Percentiles rank a stretch among this genome's conserved stretches.
Conservation (phyloP, 1,140 invertebrate genomes). For the Elysia chlorotica region DNA sequence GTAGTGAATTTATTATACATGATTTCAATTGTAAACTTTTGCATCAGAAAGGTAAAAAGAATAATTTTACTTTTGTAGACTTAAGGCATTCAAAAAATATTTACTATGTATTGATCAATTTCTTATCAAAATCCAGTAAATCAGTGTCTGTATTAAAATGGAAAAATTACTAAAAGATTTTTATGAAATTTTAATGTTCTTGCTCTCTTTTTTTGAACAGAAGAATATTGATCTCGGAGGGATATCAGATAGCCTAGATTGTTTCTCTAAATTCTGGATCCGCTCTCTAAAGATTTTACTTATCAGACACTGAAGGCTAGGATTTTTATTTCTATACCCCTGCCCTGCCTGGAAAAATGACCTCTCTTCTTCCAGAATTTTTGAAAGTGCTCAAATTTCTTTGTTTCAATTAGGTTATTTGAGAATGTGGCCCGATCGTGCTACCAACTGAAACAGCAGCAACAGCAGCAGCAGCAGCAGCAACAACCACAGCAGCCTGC, state of each 20-base stretch:
- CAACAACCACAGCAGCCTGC: slow-evolving; percentile 37
- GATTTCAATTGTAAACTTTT: too few species aligned
- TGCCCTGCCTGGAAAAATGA: not conserved
- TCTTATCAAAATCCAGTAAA: too few species aligned
- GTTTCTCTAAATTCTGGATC: not conserved
- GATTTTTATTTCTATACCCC: not conserved
- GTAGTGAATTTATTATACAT: too few species aligned
- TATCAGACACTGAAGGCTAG: not conserved
- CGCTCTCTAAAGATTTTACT: not conserved
- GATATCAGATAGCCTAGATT: not conserved
- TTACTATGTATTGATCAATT: too few species aligned
- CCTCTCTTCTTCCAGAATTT: not conserved
- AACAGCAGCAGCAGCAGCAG: slow-evolving; percentile 29
- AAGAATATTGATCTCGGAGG: too few species aligned
- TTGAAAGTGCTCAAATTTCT: not conserved
- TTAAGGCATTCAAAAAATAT: too few species aligned
- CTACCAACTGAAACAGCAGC: slow-evolving; percentile 65
- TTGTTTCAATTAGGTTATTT: slow-evolving; percentile 73
- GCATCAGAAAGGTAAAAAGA: too few species aligned
- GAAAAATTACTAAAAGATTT: too few species aligned
- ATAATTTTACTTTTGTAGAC: too few species aligned
- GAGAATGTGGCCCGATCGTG: slow-evolving; percentile 93
- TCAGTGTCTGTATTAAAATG: too few species aligned
- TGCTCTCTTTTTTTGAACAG: too few species aligned
- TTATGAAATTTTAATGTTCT: too few species aligned